Evolutionary conservation across 2,113 vertebrate species (phyloP).

Genomic region (Sigmodon hispidus): DNA sequence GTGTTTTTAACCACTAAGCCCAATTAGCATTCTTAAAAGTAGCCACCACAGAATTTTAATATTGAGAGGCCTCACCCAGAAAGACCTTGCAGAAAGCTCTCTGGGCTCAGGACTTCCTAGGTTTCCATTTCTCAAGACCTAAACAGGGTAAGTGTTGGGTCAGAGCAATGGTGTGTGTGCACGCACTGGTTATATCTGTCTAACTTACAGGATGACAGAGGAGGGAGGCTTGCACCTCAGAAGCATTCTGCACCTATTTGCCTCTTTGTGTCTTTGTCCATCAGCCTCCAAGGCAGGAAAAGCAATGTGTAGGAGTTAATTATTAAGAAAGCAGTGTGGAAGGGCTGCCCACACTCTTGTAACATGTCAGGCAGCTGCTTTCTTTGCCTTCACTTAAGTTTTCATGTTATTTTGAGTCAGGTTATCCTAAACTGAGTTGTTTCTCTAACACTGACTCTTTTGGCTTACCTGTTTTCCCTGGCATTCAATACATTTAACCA

Average conservation of each 20-base stretch:
- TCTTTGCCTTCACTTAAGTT: not conserved
- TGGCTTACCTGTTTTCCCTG: not conserved
- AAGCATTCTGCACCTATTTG: not conserved
- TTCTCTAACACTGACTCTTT: not conserved
- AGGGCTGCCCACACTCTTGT: not conserved
- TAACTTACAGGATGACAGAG: not conserved
- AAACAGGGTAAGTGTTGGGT: not conserved
- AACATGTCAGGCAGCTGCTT: not conserved
- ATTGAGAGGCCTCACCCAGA: not conserved
- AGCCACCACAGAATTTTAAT: not conserved
- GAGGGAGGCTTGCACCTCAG: not conserved
- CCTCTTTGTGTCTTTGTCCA: not conserved
- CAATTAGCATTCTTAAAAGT: slow-evolving; percentile 27
- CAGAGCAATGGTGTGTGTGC: not conserved
- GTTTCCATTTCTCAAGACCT: not conserved
- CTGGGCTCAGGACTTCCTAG: not conserved
- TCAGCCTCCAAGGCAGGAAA: not conserved
- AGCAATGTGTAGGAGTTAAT: not conserved
- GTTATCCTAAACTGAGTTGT: not conserved
- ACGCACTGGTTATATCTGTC: accelerated
- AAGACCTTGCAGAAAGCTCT: not conserved
- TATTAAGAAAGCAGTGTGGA: not conserved
- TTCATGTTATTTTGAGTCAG: slow-evolving; percentile 8
- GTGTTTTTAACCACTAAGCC: too few species aligned
- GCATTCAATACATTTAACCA: not conserved